Conservation (phyloP, 1,140 invertebrate species). For the Rhagoletis pomonella region DNA sequence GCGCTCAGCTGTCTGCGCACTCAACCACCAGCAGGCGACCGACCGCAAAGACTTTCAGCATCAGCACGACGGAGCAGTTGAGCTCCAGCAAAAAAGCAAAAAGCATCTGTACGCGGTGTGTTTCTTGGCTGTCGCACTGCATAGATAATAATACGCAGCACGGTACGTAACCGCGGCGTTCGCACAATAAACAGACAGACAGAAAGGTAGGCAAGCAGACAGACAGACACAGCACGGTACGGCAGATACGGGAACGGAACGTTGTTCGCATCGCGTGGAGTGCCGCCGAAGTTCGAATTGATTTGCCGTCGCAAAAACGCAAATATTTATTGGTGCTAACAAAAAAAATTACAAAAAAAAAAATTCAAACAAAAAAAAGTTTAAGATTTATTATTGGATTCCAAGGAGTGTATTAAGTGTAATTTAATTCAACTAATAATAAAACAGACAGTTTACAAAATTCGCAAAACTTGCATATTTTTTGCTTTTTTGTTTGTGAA, state of each 20-base stretch:
- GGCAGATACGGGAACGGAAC: constrained; percentile 24
- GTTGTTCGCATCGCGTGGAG: constrained; percentile 23
- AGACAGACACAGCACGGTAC: constrained; percentile 32
- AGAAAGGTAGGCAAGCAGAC: not conserved
- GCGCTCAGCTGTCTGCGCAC: constrained; percentile 27
- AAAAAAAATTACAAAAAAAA: not conserved
- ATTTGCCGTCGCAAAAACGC: constrained; percentile 53
- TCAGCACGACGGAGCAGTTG: constrained; percentile 16
- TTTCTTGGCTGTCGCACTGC: not conserved
- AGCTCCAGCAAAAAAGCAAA: constrained; percentile 28
- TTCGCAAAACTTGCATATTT: not conserved
- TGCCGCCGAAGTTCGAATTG: not conserved
- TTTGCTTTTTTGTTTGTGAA: not conserved
- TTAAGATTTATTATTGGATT: not conserved
- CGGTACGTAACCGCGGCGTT: not conserved
- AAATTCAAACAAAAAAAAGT: no score
- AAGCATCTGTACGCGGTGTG: constrained; percentile 1
- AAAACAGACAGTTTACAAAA: not conserved
- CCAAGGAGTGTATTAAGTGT: not conserved
- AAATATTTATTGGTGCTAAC: not conserved
- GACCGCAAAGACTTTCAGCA: constrained; percentile 13
- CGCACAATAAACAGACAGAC: not conserved
- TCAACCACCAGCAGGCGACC: constrained; percentile 38
- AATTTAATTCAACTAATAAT: not conserved
- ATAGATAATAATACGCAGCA: not conserved